These are phyloP conservation scores for Elysia crispata DNA, from an alignment of 2,888 invertebrate species.

Conservation along the genomic window DNA sequence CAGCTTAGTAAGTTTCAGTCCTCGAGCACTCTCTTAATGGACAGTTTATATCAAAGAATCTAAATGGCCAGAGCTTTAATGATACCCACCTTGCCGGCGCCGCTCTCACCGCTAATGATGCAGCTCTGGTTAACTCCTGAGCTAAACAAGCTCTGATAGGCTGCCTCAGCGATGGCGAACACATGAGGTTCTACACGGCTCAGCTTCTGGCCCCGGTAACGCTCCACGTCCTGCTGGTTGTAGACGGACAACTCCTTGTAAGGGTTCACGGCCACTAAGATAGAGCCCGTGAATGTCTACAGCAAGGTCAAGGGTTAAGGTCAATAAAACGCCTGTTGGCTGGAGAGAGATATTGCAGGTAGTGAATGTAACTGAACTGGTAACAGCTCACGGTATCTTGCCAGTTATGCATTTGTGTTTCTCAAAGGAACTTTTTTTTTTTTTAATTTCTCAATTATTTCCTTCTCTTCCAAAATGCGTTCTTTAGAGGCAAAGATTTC, in stretches of 20 bases:
- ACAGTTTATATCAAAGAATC: too few relatives aligned
- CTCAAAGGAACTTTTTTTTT: too few relatives aligned
- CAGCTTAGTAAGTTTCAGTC: too few relatives aligned
- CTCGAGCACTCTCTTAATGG: too few relatives aligned
- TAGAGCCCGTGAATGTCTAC: conserved; percentile 93
- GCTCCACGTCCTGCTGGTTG: conserved; percentile 80
- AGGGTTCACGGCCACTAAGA: conserved; percentile 93
- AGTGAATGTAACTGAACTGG: too few relatives aligned
- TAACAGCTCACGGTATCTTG: too few relatives aligned
- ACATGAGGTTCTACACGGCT: conserved; percentile 87
- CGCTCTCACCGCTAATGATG: conserved; percentile 89
- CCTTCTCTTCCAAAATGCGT: neutral
- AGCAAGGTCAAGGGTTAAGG: conserved; percentile 38
- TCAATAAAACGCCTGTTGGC: too few relatives aligned
- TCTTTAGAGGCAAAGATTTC: neutral
- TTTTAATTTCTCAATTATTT: too few relatives aligned
- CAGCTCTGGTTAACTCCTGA: conserved; percentile 82
- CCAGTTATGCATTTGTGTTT: too few relatives aligned
- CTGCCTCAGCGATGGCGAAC: conserved; percentile 94
- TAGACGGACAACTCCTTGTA: conserved; percentile 96
- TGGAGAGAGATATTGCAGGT: too few relatives aligned
- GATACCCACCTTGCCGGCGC: conserved; percentile 87
- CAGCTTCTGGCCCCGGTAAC: conserved; percentile 82
- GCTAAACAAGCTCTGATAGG: conserved; percentile 86
- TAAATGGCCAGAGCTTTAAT: too few relatives aligned